Percentiles rank a stretch among this genome's conserved stretches.
These are phyloP conservation scores for Psittacara wagleri DNA, from an alignment of 2,113 vertebrate species.

Conservation along the genomic window DNA sequence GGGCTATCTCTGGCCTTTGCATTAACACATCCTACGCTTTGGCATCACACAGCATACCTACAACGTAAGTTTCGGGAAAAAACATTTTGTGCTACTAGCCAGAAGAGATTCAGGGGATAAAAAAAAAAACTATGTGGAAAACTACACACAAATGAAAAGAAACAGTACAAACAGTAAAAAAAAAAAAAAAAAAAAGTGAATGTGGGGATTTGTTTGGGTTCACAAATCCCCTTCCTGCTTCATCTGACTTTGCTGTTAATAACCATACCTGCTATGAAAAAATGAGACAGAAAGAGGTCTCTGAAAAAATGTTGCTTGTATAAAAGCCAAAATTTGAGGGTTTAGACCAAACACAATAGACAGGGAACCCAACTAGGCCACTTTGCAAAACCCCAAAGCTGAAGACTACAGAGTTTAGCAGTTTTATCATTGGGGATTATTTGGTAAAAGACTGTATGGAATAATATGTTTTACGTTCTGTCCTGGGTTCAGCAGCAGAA, in stretches of 20 bases:
- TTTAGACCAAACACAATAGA: neutral
- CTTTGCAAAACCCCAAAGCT: neutral
- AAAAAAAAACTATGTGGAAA: neutral
- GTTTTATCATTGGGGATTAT: neutral
- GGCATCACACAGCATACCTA: neutral
- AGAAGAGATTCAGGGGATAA: neutral
- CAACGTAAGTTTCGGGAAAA: neutral
- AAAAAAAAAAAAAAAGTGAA: neutral
- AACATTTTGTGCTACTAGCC: neutral
- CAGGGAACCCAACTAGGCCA: neutral
- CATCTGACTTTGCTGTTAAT: neutral
- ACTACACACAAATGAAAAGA: neutral
- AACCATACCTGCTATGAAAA: neutral
- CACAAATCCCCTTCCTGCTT: neutral
- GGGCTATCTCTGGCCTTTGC: neutral
- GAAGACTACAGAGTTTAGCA: neutral
- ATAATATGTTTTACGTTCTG: neutral
- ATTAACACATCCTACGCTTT: neutral
- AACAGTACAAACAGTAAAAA: neutral
- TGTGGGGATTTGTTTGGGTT: neutral
- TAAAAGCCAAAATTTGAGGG: neutral
- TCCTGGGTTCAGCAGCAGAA: too few relatives aligned
- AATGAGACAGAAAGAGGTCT: neutral
- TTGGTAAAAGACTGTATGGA: neutral
- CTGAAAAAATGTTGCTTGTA: neutral